Percentiles rank a stretch among this genome's conserved stretches.
Conservation (phyloP, 2,113 vertebrate genomes). For the Salvelinus sp. region DNA sequence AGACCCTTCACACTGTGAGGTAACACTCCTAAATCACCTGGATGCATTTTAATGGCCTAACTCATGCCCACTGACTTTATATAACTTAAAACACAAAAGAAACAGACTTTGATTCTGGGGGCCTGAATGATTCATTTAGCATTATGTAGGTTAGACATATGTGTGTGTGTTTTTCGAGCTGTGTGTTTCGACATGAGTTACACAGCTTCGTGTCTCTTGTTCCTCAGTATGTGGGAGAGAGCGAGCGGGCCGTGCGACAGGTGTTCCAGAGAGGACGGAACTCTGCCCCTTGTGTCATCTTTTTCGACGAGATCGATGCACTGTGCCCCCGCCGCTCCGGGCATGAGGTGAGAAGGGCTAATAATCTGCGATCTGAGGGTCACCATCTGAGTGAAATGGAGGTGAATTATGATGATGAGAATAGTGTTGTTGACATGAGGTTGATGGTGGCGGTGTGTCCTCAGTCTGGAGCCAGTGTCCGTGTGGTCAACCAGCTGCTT, state of each 20-base stretch:
- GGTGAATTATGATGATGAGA: neutral
- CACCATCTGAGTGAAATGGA: too few species aligned
- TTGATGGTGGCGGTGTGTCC: constrained; percentile 16
- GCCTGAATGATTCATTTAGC: too few species aligned
- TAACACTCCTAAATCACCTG: too few species aligned
- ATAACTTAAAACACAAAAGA: too few species aligned
- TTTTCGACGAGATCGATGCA: constrained; percentile 96
- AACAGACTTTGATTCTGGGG: too few species aligned
- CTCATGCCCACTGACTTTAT: too few species aligned
- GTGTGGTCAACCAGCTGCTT: constrained; percentile 95
- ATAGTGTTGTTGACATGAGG: neutral
- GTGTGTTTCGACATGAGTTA: neutral
- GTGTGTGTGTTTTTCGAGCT: too few species aligned
- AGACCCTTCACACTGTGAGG: too few species aligned
- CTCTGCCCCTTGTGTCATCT: constrained; percentile 95
- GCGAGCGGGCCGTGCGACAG: constrained; percentile 91
- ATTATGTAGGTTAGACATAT: too few species aligned
- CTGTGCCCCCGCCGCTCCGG: constrained; percentile 94
- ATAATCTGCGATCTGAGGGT: neutral
- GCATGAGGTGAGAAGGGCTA: constrained; percentile 75
- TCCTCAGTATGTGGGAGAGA: constrained; percentile 92
- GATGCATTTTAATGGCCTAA: too few species aligned
- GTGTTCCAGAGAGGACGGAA: constrained; percentile 93
- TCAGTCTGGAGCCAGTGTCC: constrained; percentile 87
- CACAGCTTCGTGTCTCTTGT: constrained; percentile 19